phyloP scores from a whole-genome alignment of 2,888 invertebrate species.

The Rhagonycha fulva region DNA sequence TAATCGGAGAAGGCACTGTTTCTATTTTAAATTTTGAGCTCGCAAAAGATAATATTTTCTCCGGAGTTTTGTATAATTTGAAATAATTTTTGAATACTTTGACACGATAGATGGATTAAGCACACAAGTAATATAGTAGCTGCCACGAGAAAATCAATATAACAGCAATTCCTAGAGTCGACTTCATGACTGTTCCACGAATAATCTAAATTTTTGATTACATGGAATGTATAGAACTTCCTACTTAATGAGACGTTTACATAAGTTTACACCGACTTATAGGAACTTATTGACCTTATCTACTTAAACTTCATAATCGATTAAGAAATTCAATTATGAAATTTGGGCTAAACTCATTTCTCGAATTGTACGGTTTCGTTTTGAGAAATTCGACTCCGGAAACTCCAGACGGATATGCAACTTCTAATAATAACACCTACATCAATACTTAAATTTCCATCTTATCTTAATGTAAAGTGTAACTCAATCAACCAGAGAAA shows the following conservation, averaged over 20 bases:
- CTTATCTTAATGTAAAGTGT: not conserved
- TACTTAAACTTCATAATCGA: not conserved
- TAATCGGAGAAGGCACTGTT: too few relatives aligned
- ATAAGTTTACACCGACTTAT: not conserved
- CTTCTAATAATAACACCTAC: not conserved
- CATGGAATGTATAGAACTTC: not conserved
- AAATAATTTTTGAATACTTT: not conserved
- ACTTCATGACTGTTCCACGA: not conserved
- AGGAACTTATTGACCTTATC: not conserved
- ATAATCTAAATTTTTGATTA: not conserved
- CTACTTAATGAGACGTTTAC: not conserved
- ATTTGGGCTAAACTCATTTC: not conserved
- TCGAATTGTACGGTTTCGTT: not conserved
- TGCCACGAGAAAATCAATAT: not conserved
- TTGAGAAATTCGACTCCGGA: not conserved
- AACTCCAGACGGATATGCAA: not conserved
- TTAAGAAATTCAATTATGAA: not conserved
- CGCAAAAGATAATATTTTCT: not conserved
- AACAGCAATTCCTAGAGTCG: not conserved
- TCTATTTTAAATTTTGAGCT: too few relatives aligned
- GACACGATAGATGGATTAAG: not conserved
- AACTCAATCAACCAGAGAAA: not conserved
- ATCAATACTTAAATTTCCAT: not conserved
- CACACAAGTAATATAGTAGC: not conserved
- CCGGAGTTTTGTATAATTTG: not conserved